Percentiles rank a stretch among this genome's conserved stretches.
phyloP scores from a whole-genome alignment of 2,113 vertebrate species.

The Oplegnathus fasciatus region DNA sequence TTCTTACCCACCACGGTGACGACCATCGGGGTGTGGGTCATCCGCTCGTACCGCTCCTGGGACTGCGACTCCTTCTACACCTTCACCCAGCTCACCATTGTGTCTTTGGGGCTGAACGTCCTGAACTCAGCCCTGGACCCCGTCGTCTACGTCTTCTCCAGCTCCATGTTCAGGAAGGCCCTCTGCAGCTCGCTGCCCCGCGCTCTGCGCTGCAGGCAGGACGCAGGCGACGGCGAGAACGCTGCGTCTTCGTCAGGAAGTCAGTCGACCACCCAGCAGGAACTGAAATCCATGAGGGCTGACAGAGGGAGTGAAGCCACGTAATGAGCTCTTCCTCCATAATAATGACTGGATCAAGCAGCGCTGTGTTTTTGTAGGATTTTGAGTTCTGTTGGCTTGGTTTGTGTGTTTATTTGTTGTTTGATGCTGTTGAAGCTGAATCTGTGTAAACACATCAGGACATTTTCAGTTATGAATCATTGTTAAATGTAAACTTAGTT shows the following conservation, averaged over 20 bases:
- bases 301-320: conserved; percentile 3
- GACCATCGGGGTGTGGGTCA: conserved; percentile 61
- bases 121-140: conserved; percentile 84
- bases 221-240: fast-evolving
- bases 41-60: conserved; percentile 1
- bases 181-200: conserved; percentile 63
- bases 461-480: not conserved
- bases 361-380: not conserved
- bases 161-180: conserved; percentile 77
- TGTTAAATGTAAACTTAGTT: too few species aligned
- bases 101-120: conserved; percentile 82
- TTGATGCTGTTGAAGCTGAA: not conserved
- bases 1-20: conserved; percentile 81
- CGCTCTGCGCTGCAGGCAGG: not conserved
- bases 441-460: not conserved
- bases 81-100: conserved; percentile 73
- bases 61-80: conserved; percentile 73
- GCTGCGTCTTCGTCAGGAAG: not conserved
- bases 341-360: not conserved
- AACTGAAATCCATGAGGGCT: conserved; percentile 46
- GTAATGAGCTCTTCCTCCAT: not conserved
- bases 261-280: conserved; percentile 59
- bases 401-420: not conserved
- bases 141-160: conserved; percentile 82
- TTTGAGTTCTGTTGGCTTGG: not conserved